Base-by-base conservation (phyloP, 1,140 invertebrate species). In the Drosophila jambulina region DNA sequence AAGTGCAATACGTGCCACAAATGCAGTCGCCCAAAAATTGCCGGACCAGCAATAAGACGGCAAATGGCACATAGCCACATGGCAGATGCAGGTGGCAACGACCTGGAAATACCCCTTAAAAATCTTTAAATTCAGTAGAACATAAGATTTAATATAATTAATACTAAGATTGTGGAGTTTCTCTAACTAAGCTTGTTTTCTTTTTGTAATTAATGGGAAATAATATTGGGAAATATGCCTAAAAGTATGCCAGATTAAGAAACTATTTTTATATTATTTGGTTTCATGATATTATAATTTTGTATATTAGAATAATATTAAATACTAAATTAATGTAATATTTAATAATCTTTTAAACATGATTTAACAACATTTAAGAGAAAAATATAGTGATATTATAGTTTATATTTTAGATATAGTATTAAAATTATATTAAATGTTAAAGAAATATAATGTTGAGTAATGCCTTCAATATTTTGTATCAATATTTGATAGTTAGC, bases 1-100 rank as follows among this genome's bases (percentile, higher is more conserved):
- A 88, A 90, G 78, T 88, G 84, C 84, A 88, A 59, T 83, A 82
- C 80, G 83, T 54, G 51, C 51, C 51, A 36, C 51, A 54, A 54
- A 54, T 54, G 51, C 51, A 54, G 51, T 54, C 32, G 51, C 19
- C 32, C 51, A 54, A 54, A 54, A 23, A 54, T 54, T 54, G 51
- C 51, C 32, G 51, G 32, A 23, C 51, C 51, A 54, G 51, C 51
- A 54, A 54, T 36, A 54, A 54, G 51, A 54, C 36, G 51, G 51
- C 21, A 54, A 54, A 36, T 54, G 51, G 51, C 15, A 54, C 7
- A 54, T 36, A 32, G 51, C 32, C 8, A 54, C 8, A 36, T 54
- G 51, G 13, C 19, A 54, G 3, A 10, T 9, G 29, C 13, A 21
- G 13, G 13, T 21, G 19, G 29, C 32, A 23, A 23, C 21, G 51